Percentiles rank a stretch among this genome's conserved stretches.
Conservation (phyloP, 2,888 invertebrate genomes). For the Hemithea aestivaria region DNA sequence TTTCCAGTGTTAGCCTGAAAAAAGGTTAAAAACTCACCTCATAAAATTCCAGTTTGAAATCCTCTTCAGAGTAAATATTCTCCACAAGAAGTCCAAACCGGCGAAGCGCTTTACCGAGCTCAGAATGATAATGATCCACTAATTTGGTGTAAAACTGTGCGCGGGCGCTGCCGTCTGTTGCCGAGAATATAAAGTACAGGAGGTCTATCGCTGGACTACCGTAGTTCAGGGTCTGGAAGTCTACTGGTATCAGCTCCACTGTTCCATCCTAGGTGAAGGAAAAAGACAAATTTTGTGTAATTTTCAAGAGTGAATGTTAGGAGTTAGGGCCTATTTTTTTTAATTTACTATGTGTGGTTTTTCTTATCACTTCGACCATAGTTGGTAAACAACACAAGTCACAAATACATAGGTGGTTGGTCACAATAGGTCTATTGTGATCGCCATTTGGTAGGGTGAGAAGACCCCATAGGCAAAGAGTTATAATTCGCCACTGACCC, state of each 20-base stretch:
- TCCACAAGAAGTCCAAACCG: conserved; percentile 36
- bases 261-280: not conserved
- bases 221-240: not conserved
- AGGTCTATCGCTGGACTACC: conserved; percentile 1
- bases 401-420: no score
- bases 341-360: no score
- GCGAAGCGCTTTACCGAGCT: conserved; percentile 35
- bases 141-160: conserved; percentile 15
- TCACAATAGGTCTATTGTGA: no score
- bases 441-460: no score
- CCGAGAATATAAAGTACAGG: not conserved
- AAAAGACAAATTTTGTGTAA: no score
- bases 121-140: conserved; percentile 32
- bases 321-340: no score
- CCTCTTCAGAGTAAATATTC: conserved; percentile 36
- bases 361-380: no score
- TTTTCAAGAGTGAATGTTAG: no score
- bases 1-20: no score
- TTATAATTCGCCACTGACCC: no score
- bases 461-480: no score
- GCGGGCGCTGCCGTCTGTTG: not conserved
- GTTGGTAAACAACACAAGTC: no score
- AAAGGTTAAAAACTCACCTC: conserved; percentile 24
- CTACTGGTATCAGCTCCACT: not conserved
- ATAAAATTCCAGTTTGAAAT: conserved; percentile 43